Percentiles rank a stretch among this genome's conserved stretches.
Evolutionary conservation across 2,888 invertebrate genomes (phyloP).

Genomic region (Campoplex capitator): DNA sequence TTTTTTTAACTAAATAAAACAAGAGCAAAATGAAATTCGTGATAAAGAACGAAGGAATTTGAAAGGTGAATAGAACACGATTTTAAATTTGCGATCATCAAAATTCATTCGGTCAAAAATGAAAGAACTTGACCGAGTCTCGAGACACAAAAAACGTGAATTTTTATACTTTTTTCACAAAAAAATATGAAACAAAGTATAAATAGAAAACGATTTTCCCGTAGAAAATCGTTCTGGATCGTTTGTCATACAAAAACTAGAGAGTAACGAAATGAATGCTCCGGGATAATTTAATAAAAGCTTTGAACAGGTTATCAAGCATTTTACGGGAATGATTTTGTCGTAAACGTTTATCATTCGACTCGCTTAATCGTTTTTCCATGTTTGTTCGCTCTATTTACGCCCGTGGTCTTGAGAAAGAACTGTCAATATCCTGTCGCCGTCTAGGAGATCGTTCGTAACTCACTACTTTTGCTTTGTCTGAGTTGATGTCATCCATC

Average conservation of each 20-base stretch:
- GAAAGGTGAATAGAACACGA: not conserved
- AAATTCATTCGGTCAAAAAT: not conserved
- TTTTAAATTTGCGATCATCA: not conserved
- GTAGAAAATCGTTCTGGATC: not conserved
- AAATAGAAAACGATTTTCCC: not conserved
- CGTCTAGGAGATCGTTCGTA: slow-evolving; percentile 16
- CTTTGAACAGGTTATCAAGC: not conserved
- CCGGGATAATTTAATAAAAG: not conserved
- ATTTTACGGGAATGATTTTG: not conserved
- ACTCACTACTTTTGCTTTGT: not conserved
- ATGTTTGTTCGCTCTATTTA: slow-evolving; percentile 27
- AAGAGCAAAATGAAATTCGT: not conserved
- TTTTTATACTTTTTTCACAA: not conserved
- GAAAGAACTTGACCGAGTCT: not conserved
- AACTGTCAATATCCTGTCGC: slow-evolving; percentile 20
- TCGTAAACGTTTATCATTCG: not conserved
- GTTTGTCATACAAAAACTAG: not conserved
- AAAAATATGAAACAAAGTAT: not conserved
- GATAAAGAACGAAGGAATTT: not conserved
- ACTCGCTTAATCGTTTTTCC: slow-evolving; percentile 16
- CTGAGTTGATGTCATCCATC: slow-evolving; percentile 18
- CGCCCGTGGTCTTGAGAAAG: slow-evolving; percentile 12
- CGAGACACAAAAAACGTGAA: not conserved
- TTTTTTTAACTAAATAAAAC: not conserved
- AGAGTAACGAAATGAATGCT: not conserved